Base-by-base conservation (phyloP, 2,888 invertebrate species). In the Shargacucullia verbasci region DNA sequence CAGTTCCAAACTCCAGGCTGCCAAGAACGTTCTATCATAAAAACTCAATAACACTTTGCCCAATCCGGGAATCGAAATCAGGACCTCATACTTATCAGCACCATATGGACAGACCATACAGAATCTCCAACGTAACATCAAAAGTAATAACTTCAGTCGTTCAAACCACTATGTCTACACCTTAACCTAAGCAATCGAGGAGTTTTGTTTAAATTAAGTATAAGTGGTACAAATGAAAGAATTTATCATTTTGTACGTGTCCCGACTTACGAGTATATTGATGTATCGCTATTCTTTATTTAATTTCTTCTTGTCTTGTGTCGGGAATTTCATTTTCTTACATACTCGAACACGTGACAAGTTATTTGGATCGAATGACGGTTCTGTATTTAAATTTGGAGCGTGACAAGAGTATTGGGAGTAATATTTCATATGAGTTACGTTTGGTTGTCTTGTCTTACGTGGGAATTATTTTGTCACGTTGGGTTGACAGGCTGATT, bases 181-280 rank as follows among this genome's bases (percentile, higher is more conserved):
- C 74, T 71, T 71, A 62, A 67, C 40, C 13, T 50, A 20, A 25
- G 14, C 53, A 68, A 76, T 64, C 57, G 74, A 67, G 66, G 62
- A 62, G 57, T 73, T 85, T 85, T 88, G 87, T 89, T 85, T 88
- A 89, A 90, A 90, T 90, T 89, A 89, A 87, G 83, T 76, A 79
- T 64, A 80, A 79, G 80, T 73, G 67, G 79, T 84, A 88, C 85
- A 90, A 89, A 87, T 89, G 83, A 85, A 82, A 80, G 85, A 88
- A 90, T 91, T 85, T 89, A 90, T 90, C 84, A 87, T 80, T 73
- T 70, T 69, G 80, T 80, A 81, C 85, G 84, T 83, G 86, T 52
- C 49, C 54, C 59, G 57, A 63, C 70, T 67, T 49, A n/a, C n/a
- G n/a, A n/a, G n/a, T n/a, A 43, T 67, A 72, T 74, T 59, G 73